These are phyloP conservation scores for Nansenia antarctica DNA, from an alignment of 2,113 vertebrate genomes.

Conservation along the genomic window DNA sequence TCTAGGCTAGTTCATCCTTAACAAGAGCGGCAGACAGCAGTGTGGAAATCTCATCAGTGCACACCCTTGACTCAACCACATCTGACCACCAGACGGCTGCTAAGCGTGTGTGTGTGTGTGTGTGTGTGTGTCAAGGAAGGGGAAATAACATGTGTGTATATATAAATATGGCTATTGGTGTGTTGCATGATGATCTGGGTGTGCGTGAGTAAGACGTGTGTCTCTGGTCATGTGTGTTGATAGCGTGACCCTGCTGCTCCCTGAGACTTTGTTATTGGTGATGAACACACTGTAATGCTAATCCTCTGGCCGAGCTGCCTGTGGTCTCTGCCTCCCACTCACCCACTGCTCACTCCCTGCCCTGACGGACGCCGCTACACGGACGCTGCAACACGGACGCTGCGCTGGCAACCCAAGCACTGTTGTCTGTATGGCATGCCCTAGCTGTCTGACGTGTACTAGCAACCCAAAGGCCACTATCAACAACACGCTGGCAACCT, in stretches of 20 bases:
- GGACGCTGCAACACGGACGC: not conserved
- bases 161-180: not conserved
- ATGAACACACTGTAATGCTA: slow-evolving; percentile 22
- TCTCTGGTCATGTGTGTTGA: not conserved
- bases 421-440: not conserved
- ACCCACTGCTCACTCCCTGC: not conserved
- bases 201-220: not conserved
- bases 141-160: not conserved
- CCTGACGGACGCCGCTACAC: not conserved
- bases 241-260: not conserved
- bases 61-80: not conserved
- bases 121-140: slow-evolving; percentile 9
- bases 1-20: too few relatives aligned
- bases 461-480: not conserved
- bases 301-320: slow-evolving; percentile 18
- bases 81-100: slow-evolving; percentile 12
- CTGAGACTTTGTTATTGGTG: slow-evolving; percentile 1
- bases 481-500: not conserved
- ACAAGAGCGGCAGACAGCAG: slow-evolving; percentile 17
- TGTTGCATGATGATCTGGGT: not conserved
- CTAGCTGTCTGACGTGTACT: not conserved
- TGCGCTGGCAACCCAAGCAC: not conserved
- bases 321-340: not conserved
- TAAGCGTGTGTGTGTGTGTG: slow-evolving; percentile 7
- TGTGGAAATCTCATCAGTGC: slow-evolving; percentile 25